Conservation (phyloP, 2,113 vertebrate genomes). For the Carettochelys insculpta region DNA sequence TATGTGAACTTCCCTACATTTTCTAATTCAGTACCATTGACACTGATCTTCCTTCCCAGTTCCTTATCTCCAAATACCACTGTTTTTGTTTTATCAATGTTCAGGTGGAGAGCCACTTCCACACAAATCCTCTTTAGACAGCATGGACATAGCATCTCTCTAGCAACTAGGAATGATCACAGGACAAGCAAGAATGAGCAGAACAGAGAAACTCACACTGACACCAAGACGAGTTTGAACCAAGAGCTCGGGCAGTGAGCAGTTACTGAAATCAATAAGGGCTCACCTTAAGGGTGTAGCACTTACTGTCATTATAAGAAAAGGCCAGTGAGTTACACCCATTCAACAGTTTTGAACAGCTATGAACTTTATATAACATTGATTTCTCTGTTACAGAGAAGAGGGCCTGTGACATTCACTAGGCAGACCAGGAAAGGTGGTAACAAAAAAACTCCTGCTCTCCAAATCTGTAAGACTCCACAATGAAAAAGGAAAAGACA, state of each 20-base stretch:
- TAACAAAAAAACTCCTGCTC: neutral
- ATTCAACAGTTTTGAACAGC: neutral
- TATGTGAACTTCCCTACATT: too few species aligned
- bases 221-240: neutral
- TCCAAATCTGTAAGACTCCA: too few species aligned
- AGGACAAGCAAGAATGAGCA: neutral
- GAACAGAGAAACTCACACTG: neutral
- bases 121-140: neutral
- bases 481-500: too few species aligned
- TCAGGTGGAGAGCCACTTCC: too few species aligned
- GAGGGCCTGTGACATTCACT: neutral
- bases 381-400: neutral
- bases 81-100: too few species aligned
- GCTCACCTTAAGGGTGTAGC: neutral
- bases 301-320: neutral
- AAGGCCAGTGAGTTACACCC: too few species aligned
- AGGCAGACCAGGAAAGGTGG: neutral
- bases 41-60: too few species aligned
- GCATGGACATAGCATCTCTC: too few species aligned
- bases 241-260: neutral
- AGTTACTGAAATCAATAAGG: neutral
- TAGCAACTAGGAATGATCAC: neutral
- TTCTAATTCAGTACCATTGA: too few species aligned
- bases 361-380: neutral
- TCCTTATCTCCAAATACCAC: too few species aligned